phyloP scores from a whole-genome alignment of 2,888 invertebrate species.

The Dynastes tityus region DNA sequence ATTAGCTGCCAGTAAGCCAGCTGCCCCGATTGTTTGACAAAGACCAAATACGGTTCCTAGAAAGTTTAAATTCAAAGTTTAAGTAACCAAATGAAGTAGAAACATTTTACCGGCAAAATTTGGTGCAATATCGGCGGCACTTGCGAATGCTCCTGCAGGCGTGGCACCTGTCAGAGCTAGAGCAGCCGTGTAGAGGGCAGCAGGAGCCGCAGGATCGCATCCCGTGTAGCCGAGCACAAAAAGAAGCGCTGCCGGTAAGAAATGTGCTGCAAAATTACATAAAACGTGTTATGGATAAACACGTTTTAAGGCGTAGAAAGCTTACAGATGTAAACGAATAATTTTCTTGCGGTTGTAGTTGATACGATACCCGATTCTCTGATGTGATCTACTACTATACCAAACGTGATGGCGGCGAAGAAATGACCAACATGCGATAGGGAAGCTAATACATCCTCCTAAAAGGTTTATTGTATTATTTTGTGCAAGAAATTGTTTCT shows the following conservation, averaged over 20 bases:
- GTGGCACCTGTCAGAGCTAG: constrained; percentile 75
- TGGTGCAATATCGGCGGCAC: constrained; percentile 76
- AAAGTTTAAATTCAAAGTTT: background rate
- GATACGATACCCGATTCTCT: constrained; percentile 73
- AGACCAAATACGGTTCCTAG: constrained; percentile 70
- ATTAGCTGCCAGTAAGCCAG: constrained; percentile 74
- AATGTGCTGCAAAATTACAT: constrained; percentile 70
- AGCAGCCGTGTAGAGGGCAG: constrained; percentile 74
- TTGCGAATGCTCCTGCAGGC: constrained; percentile 74
- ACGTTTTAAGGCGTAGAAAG: too few species aligned
- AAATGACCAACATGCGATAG: constrained; percentile 75
- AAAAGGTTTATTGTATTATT: constrained; percentile 1
- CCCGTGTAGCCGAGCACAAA: constrained; percentile 76
- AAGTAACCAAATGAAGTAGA: constrained; percentile 55
- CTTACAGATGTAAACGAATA: constrained; percentile 74
- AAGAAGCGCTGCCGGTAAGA: constrained; percentile 74
- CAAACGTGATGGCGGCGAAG: constrained; percentile 74
- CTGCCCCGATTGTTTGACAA: constrained; percentile 75
- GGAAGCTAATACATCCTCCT: constrained; percentile 74
- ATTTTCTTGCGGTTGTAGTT: constrained; percentile 74
- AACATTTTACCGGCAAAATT: constrained; percentile 67
- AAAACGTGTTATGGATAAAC: background rate
- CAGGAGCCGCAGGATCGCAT: constrained; percentile 74
- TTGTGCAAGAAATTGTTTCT: background rate
- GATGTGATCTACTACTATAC: constrained; percentile 74